These are phyloP conservation scores for Orbicella faveolata DNA, from an alignment of 64 coral and sea anemone species.

Conservation along the genomic window DNA sequence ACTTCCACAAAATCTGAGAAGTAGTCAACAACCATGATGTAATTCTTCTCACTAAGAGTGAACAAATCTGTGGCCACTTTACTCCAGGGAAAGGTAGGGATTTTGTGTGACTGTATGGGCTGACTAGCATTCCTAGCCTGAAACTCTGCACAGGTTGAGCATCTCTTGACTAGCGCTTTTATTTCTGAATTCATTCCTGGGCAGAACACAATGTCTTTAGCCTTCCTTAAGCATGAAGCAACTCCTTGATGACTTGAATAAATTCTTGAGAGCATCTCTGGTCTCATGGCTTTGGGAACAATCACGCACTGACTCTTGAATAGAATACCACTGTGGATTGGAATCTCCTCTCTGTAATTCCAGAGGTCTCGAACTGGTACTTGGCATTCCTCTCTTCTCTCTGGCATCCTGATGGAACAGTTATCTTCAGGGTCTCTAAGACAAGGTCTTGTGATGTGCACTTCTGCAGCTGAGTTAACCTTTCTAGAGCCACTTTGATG, in stretches of 20 bases:
- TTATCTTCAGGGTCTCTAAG: constrained; percentile 9
- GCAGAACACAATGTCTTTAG: constrained; percentile 42
- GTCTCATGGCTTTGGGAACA: not conserved
- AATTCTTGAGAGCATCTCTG: constrained; percentile 38
- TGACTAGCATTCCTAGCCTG: constrained; percentile 33
- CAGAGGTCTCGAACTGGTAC: constrained; percentile 38
- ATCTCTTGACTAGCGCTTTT: constrained; percentile 1
- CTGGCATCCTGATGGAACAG: constrained; percentile 34
- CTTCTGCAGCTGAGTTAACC: constrained; percentile 1
- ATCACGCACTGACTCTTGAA: constrained; percentile 46
- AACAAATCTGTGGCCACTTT: constrained; percentile 46
- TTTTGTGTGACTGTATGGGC: constrained; percentile 53
- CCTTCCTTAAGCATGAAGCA: constrained; percentile 31
- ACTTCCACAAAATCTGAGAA: no score
- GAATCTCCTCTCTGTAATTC: constrained; percentile 49
- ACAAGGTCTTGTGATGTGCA: constrained; percentile 8
- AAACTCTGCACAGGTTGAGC: constrained; percentile 7
- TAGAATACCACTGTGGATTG: constrained; percentile 27
- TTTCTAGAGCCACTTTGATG: constrained; percentile 11
- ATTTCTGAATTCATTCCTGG: constrained; percentile 42
- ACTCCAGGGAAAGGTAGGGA: not conserved
- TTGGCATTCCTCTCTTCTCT: constrained; percentile 46
- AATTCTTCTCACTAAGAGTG: no score
- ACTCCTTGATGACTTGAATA: constrained; percentile 66
- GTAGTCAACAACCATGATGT: no score